phyloP scores from a whole-genome alignment of 2,113 vertebrate genomes.

The Elaphurus davidianus region DNA sequence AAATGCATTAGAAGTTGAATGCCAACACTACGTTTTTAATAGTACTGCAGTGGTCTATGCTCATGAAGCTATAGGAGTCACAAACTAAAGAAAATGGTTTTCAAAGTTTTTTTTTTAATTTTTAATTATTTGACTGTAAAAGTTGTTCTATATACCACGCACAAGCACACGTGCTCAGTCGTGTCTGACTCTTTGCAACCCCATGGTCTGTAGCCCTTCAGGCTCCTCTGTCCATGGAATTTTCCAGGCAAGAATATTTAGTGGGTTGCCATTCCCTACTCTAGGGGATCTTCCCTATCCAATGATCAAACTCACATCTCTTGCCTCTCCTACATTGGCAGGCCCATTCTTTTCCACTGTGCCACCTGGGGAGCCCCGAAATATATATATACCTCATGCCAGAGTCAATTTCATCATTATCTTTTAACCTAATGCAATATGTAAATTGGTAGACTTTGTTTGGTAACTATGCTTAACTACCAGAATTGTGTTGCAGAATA shows the following conservation, averaged over 20 bases:
- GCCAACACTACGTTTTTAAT: slow-evolving; percentile 64
- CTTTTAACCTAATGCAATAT: neutral
- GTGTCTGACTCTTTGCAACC: neutral
- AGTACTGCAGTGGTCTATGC: neutral
- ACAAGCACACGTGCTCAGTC: neutral
- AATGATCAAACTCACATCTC: neutral
- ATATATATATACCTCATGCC: neutral
- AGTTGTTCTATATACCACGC: neutral
- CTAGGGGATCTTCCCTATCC: neutral
- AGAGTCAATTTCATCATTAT: neutral
- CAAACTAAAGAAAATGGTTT: slow-evolving; percentile 52
- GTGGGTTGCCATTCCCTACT: neutral
- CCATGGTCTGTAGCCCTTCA: neutral
- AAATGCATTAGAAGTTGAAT: slow-evolving; percentile 53
- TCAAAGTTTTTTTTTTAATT: slow-evolving; percentile 44
- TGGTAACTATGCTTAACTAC: neutral
- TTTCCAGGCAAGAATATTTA: neutral
- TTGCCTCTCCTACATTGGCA: neutral
- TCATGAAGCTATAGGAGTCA: slow-evolving; percentile 46
- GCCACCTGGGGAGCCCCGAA: accelerated
- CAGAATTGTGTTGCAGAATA: neutral
- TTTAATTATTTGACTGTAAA: slow-evolving; percentile 65
- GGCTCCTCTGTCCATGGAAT: neutral
- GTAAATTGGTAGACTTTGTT: neutral
- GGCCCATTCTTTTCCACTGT: neutral